phyloP scores from a whole-genome alignment of 2,113 vertebrate genomes.

The Dasyprocta punctata region DNA sequence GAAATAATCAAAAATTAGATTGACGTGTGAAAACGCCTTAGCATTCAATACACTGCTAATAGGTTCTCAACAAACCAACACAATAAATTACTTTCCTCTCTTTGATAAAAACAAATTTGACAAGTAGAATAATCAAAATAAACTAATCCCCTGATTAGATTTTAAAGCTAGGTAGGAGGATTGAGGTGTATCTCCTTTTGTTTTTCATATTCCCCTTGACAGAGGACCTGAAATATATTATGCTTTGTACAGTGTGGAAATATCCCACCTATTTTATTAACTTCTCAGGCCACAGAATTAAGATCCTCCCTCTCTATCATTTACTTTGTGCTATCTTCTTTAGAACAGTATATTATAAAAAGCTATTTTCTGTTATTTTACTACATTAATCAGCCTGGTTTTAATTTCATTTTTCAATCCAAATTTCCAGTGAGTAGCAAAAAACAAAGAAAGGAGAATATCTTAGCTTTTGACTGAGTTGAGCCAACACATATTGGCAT shows the following conservation, averaged over 20 bases:
- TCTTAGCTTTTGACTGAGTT: not conserved
- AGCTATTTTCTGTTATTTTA: not conserved
- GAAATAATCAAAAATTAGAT: not conserved
- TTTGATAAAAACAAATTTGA: not conserved
- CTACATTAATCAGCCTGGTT: not conserved
- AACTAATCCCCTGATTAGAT: not conserved
- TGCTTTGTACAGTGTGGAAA: not conserved
- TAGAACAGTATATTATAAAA: not conserved
- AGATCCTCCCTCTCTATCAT: not conserved
- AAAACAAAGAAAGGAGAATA: not conserved
- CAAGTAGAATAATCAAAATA: not conserved
- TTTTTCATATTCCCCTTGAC: rapidly evolving
- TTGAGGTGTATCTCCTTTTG: not conserved
- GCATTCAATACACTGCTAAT: not conserved
- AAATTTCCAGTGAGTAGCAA: constrained; percentile 6
- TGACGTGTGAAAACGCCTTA: not conserved
- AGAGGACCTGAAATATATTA: not conserved
- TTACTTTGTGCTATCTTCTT: not conserved
- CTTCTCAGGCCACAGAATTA: not conserved
- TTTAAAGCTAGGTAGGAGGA: not conserved
- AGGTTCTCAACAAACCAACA: not conserved
- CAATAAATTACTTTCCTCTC: not conserved
- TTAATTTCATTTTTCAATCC: not conserved
- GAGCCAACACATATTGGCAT: not conserved
- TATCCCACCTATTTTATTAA: not conserved